phyloP scores from a whole-genome alignment of 2,888 invertebrate genomes.

The Serripes groenlandicus region DNA sequence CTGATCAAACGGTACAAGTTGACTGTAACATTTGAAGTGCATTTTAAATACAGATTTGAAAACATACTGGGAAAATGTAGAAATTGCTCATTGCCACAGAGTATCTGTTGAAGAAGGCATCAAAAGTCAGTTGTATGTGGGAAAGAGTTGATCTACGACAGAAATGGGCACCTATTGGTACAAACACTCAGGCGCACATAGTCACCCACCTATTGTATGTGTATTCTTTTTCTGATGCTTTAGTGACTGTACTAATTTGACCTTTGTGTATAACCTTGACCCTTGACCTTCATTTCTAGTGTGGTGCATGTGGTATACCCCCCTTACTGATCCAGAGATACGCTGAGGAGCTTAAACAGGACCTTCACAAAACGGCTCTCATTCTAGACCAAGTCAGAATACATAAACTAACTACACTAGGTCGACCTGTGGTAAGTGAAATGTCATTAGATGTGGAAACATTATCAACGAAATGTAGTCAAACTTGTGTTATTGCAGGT shows the following conservation, averaged over 20 bases:
- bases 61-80: too few species aligned
- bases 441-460: too few species aligned
- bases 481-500: too few species aligned
- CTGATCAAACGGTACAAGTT: too few species aligned
- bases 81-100: too few species aligned
- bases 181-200: neutral
- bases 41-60: too few species aligned
- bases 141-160: neutral
- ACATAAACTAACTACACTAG: slow-evolving; percentile 78
- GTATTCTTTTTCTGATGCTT: neutral
- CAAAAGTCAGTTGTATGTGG: too few species aligned
- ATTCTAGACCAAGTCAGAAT: slow-evolving; percentile 85
- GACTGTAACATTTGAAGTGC: too few species aligned
- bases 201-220: neutral
- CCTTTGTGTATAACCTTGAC: slow-evolving; percentile 18
- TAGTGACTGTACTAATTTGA: slow-evolving; percentile 7
- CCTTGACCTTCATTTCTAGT: slow-evolving; percentile 74
- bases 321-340: slow-evolving; percentile 85
- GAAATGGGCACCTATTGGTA: too few species aligned
- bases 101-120: too few species aligned
- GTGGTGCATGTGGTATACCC: slow-evolving; percentile 85
- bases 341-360: slow-evolving; percentile 84
- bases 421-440: slow-evolving; percentile 82
- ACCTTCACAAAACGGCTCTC: slow-evolving; percentile 82
- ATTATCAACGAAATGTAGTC: too few species aligned